Conservation (phyloP, 1,140 invertebrate species). For the Stenopsyche tienmushanensis region DNA sequence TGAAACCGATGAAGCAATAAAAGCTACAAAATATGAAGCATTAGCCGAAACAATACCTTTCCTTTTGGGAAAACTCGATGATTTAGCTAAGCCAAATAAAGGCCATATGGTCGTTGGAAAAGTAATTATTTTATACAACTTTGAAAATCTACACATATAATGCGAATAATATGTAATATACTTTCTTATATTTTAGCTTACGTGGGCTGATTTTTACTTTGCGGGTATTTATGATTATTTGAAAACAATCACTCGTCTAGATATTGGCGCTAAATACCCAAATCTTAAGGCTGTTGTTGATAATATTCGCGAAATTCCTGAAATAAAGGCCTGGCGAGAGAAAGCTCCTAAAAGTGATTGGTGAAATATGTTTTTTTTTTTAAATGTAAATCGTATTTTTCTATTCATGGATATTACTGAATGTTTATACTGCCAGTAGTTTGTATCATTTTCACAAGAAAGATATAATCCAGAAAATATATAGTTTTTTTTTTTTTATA, state of each 20-base stretch:
- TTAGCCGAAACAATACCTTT: conserved; percentile 58
- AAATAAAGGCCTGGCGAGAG: conserved; percentile 66
- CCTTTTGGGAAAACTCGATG: conserved; percentile 61
- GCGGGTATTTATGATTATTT: conserved; percentile 63
- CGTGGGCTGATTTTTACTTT: conserved; percentile 68
- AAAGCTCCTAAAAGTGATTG: conserved; percentile 59
- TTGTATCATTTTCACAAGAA: too few relatives aligned
- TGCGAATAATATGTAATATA: too few relatives aligned
- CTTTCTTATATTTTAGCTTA: conserved; percentile 53
- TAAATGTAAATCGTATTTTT: too few relatives aligned
- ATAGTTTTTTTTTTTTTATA: too few relatives aligned
- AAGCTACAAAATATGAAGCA: conserved; percentile 48
- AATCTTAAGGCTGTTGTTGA: conserved; percentile 58
- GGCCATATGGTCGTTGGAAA: conserved; percentile 59
- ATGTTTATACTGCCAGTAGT: too few relatives aligned
- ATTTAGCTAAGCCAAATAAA: conserved; percentile 50
- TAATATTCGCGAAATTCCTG: conserved; percentile 57
- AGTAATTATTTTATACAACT: too few relatives aligned
- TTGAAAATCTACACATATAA: too few relatives aligned
- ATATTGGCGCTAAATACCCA: conserved; percentile 60
- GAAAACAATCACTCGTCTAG: conserved; percentile 56
- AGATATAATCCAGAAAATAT: too few relatives aligned
- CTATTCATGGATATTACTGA: too few relatives aligned
- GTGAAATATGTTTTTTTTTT: too few relatives aligned
- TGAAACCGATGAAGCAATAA: conserved; percentile 53